These are phyloP conservation scores for Clarias batrachus DNA, from an alignment of 2,113 vertebrate species.

Conservation along the genomic window DNA sequence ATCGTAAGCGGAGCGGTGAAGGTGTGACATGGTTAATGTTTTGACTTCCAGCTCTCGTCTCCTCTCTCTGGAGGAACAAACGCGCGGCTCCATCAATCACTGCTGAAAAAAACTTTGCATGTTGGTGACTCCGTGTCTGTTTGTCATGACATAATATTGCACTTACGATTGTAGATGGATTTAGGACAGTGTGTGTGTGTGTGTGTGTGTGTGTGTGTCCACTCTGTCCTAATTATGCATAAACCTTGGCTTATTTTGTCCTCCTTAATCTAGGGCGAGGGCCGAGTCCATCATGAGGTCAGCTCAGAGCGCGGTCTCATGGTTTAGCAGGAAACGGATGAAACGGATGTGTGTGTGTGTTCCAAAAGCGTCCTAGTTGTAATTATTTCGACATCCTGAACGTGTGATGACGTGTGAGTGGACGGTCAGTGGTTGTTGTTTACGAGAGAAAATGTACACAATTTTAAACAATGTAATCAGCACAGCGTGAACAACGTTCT, in stretches of 20 bases:
- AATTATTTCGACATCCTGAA: background rate
- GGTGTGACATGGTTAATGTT: background rate
- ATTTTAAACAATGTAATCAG: background rate
- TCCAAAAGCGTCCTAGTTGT: background rate
- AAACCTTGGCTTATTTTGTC: background rate
- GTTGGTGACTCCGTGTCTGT: background rate
- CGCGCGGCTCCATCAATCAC: background rate
- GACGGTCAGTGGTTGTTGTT: background rate
- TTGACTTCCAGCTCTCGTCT: background rate
- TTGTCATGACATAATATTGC: background rate
- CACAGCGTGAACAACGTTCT: background rate
- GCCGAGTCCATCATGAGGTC: background rate
- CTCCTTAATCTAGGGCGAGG: background rate
- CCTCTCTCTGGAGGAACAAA: background rate
- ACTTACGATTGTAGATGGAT: background rate
- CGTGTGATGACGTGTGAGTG: background rate
- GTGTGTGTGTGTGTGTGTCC: background rate
- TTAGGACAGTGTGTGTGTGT: background rate
- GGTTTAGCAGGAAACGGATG: too few relatives aligned
- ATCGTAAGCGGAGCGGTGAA: background rate
- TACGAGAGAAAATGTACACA: background rate
- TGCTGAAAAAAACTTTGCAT: background rate
- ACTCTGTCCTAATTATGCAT: slow-evolving; percentile 2
- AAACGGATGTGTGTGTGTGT: background rate
- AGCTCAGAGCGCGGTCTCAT: background rate